Evolutionary conservation across 2,797 vertebrate genomes (phyloP).

Genomic region (Sebastes kiyomatsui): DNA sequence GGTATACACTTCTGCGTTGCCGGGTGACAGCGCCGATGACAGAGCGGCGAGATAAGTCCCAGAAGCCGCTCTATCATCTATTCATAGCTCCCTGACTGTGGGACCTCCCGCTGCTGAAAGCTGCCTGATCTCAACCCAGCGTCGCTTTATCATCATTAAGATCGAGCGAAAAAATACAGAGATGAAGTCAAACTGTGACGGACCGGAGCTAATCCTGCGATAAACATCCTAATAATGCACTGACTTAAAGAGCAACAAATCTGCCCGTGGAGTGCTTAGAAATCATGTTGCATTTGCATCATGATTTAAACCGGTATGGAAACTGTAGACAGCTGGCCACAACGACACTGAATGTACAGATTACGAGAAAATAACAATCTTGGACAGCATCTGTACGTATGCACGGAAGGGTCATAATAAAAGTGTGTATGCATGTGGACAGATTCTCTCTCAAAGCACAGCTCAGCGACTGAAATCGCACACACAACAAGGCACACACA

Average conservation of each 20-base stretch:
- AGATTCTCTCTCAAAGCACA: slow-evolving; percentile 31
- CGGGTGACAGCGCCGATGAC: slow-evolving; percentile 67
- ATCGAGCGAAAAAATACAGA: slow-evolving; percentile 40
- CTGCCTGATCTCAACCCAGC: slow-evolving; percentile 47
- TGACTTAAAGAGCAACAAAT: slow-evolving; percentile 54
- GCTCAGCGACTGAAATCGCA: slow-evolving; percentile 49
- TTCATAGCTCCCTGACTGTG: slow-evolving; percentile 63
- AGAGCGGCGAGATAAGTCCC: slow-evolving; percentile 66
- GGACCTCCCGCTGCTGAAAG: slow-evolving; percentile 67
- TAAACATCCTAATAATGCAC: slow-evolving; percentile 61
- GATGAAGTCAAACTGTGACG: slow-evolving; percentile 55
- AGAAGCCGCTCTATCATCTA: slow-evolving; percentile 60
- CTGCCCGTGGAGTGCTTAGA: slow-evolving; percentile 3
- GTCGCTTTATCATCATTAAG: slow-evolving; percentile 66
- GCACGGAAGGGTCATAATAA: neutral
- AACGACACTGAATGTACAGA: slow-evolving; percentile 8
- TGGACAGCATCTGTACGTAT: slow-evolving; percentile 5
- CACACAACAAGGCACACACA: slow-evolving; percentile 35
- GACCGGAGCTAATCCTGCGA: slow-evolving; percentile 38
- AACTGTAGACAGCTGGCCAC: slow-evolving; percentile 16
- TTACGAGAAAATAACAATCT: slow-evolving; percentile 13
- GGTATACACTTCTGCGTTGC: slow-evolving; percentile 44
- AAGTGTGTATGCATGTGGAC: neutral
- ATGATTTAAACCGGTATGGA: slow-evolving; percentile 1
- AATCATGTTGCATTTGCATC: slow-evolving; percentile 24